Evolutionary conservation across 2,797 vertebrate genomes (phyloP).

Genomic region (Phaenicophaeus curvirostris): DNA sequence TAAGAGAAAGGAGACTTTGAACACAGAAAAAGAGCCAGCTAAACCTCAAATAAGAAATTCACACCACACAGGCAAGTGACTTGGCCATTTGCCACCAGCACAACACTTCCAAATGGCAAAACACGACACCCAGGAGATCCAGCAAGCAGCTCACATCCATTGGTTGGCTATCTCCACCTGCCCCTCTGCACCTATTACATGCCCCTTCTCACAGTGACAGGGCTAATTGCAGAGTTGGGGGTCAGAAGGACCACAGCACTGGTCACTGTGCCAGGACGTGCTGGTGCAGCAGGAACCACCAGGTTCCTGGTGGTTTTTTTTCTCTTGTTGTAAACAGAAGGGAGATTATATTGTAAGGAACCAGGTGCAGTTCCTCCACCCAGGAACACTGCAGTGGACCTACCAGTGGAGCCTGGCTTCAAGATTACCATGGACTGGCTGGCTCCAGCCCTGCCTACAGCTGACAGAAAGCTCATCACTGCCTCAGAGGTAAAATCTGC

Average conservation of each 20-base stretch:
- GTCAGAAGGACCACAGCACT: no score
- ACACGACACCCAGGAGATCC: not conserved
- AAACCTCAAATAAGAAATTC: not conserved
- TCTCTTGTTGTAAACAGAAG: no score
- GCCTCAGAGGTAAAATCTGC: no score
- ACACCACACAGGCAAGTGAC: not conserved
- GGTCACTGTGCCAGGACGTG: not conserved
- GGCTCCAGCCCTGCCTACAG: no score
- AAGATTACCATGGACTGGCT: no score
- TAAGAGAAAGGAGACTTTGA: not conserved
- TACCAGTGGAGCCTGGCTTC: no score
- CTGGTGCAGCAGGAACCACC: not conserved
- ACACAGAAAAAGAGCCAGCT: not conserved
- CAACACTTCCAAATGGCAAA: not conserved
- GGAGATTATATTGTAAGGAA: no score
- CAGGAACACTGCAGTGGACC: not conserved
- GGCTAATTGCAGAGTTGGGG: not conserved
- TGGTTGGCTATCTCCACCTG: fast-evolving
- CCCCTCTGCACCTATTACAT: not conserved
- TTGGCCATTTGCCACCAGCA: not conserved
- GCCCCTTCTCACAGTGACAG: fast-evolving
- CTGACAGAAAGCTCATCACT: no score
- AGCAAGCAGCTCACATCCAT: fast-evolving
- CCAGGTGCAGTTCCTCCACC: no score
- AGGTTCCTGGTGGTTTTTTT: no score